phyloP scores from a whole-genome alignment of 2,797 vertebrate genomes.

The Sebastes oblongus region DNA sequence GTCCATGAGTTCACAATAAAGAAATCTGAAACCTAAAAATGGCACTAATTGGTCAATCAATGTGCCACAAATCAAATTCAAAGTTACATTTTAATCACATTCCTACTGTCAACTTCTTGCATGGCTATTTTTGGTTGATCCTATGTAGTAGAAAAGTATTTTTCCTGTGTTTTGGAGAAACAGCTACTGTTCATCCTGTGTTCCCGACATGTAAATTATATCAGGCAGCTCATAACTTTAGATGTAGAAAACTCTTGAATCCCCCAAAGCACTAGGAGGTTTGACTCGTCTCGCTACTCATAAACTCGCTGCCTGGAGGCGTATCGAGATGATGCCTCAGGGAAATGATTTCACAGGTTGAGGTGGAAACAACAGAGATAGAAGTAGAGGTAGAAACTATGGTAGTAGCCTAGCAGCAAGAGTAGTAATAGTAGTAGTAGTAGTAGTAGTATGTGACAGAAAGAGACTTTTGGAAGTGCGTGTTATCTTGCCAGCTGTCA shows the following conservation, averaged over 20 bases:
- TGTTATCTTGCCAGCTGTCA: conserved; percentile 25
- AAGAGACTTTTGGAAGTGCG: neutral
- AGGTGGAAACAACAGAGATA: neutral
- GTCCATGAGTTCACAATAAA: neutral
- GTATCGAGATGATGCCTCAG: neutral
- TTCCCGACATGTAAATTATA: neutral
- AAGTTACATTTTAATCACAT: neutral
- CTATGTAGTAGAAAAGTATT: no score
- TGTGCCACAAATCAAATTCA: neutral
- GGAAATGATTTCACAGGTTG: neutral
- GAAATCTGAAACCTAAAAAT: neutral
- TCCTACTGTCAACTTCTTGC: no score
- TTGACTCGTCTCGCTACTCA: neutral
- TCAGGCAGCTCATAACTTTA: neutral
- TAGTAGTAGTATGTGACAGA: neutral
- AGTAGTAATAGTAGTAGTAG: neutral
- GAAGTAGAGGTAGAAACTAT: neutral
- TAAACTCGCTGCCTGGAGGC: conserved; percentile 11
- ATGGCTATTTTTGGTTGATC: neutral
- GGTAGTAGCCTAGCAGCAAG: neutral
- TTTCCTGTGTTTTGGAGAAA: neutral
- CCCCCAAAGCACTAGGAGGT: neutral
- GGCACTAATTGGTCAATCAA: neutral
- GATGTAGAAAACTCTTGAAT: neutral
- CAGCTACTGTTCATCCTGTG: neutral